Base-by-base conservation (phyloP, 2,113 vertebrate genomes). In the Sapajus apella region DNA sequence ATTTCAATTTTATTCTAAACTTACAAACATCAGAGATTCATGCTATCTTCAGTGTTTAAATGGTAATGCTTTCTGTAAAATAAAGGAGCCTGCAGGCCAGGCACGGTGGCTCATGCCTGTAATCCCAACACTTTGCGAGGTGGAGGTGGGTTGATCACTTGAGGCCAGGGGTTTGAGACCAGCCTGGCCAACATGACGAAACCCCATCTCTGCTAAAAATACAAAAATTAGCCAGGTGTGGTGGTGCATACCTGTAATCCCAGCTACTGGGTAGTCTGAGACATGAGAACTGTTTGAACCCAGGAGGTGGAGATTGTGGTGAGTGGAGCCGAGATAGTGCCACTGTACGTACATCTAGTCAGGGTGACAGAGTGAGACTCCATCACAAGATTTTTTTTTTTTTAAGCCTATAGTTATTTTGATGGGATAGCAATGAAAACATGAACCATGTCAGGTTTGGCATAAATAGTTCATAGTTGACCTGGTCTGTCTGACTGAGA, bases 291-390 rank as follows among this genome's bases (percentile, higher is more conserved):
- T 64, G 27, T 64, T 64, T 30, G 61, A 64, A 64, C 61, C 61
- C 66, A 68, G 66, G 14, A 68, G 14, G 30, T 3, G 6, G 16
- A n/a, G 14, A 30, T 35, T 66, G 64, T 32, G 7, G 66, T 35
- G 66, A 18, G 16, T 1, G 0, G 66, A 35, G 66, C 66, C 0
- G 1, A 16, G 30, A 68, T 35, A 3, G 14, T 0, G 3, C 32
- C 32, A 18, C 66, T 68, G 6, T 16, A 68, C 66, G n/a, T n/a
- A n/a, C n/a, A n/a, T 68, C 32, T 35, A 68, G 16, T 18, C 3
- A 7, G 66, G 66, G 66, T 35, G 32, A 68, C 32, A 68, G 66
- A 68, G 66, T 68, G 66, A 68, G 66, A 35, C 32, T 35, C 16
- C 32, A 1, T 7, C 32, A 35, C 66, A 32, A 35, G 30, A 25